Evolutionary conservation across 2,113 vertebrate genomes (phyloP).

Genomic region (Beaufortia kweichowensis): DNA sequence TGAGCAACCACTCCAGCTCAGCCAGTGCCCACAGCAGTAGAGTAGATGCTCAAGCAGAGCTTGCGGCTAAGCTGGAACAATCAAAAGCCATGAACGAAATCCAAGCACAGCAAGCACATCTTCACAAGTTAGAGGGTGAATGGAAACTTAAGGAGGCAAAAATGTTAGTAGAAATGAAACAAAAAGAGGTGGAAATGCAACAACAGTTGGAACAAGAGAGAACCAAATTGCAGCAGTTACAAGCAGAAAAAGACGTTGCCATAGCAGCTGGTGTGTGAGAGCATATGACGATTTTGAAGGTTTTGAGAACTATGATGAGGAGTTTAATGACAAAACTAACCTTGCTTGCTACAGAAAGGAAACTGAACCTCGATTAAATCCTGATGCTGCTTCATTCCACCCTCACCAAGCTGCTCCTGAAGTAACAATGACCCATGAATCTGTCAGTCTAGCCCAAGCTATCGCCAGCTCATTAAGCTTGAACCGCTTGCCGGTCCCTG

Average conservation of each 20-base stretch:
- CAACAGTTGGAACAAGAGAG: too few relatives aligned
- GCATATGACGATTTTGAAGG: too few relatives aligned
- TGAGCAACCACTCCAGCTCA: neutral
- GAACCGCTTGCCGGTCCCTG: constrained; percentile 33
- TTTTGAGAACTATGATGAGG: too few relatives aligned
- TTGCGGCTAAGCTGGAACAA: constrained; percentile 40
- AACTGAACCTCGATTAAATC: too few relatives aligned
- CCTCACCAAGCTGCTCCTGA: too few relatives aligned
- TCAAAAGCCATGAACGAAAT: constrained; percentile 33
- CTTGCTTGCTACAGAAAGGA: too few relatives aligned
- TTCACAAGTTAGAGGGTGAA: constrained; percentile 42
- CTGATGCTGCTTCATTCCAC: constrained; percentile 37
- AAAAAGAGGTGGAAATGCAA: too few relatives aligned
- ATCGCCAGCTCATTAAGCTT: constrained; percentile 40
- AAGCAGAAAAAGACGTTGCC: constrained; percentile 45
- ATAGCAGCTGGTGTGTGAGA: too few relatives aligned
- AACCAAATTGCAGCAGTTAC: constrained; percentile 48
- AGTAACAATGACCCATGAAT: neutral
- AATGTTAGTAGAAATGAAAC: too few relatives aligned
- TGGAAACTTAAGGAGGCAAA: constrained; percentile 44
- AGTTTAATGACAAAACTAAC: too few relatives aligned
- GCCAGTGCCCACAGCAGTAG: constrained; percentile 17
- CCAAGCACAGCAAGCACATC: constrained; percentile 30
- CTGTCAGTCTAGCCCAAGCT: constrained; percentile 38
- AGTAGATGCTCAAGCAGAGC: constrained; percentile 43